Percentiles rank a stretch among this genome's conserved stretches.
These are phyloP conservation scores for Orycteropus afer DNA, from an alignment of 2,113 vertebrate genomes.

Conservation along the genomic window DNA sequence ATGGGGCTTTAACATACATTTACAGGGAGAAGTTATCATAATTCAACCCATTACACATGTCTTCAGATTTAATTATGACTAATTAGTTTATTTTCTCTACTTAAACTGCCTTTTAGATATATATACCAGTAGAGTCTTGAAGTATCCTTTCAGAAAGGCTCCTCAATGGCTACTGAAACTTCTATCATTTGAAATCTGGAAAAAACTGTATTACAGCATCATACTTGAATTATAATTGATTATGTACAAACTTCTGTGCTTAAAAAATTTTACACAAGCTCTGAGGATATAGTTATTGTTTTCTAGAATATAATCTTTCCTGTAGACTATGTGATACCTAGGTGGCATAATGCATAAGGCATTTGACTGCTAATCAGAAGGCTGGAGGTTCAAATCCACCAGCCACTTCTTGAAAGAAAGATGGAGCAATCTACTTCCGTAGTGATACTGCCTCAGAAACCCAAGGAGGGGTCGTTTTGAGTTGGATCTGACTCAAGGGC, in stretches of 20 bases:
- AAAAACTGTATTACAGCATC: background rate
- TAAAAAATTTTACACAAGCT: background rate
- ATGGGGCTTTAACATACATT: too few relatives aligned
- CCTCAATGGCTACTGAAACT: background rate
- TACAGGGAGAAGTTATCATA: too few relatives aligned
- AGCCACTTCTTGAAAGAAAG: too few relatives aligned
- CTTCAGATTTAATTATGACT: background rate
- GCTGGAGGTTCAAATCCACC: too few relatives aligned
- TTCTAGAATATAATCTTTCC: background rate
- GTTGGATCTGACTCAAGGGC: too few relatives aligned
- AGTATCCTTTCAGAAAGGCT: background rate
- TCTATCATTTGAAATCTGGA: background rate
- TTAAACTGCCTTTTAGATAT: background rate
- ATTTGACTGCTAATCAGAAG: too few relatives aligned
- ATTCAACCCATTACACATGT: background rate
- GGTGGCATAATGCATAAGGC: too few relatives aligned
- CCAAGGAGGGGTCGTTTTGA: too few relatives aligned
- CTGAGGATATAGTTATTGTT: background rate
- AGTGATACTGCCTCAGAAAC: too few relatives aligned
- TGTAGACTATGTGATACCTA: background rate
- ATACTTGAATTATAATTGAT: background rate
- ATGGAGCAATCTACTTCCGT: too few relatives aligned
- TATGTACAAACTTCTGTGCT: background rate
- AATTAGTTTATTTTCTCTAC: background rate
- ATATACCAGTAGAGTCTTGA: background rate